Conservation (phyloP, 2,888 invertebrate species). For the Drosophila prolongata region DNA sequence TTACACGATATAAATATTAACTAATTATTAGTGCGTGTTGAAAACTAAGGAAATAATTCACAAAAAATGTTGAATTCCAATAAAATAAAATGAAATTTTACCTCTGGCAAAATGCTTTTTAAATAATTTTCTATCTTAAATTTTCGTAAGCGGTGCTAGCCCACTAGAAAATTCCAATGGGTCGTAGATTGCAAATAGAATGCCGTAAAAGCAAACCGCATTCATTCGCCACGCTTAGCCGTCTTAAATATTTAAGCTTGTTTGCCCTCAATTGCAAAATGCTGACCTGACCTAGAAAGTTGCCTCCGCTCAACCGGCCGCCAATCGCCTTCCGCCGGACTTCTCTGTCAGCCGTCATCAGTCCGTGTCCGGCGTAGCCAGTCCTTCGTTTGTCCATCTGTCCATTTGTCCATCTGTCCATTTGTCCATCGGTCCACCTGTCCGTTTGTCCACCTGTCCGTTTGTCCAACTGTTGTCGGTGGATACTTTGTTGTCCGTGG, state of each 20-base stretch:
- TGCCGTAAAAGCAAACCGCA: slow-evolving; percentile 28
- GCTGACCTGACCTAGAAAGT: slow-evolving; percentile 72
- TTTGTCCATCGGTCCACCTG: neutral
- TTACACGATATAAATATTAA: no score
- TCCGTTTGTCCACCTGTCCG: slow-evolving; percentile 1
- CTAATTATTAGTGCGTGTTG: no score
- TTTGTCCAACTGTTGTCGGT: neutral
- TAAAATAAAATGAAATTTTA: neutral
- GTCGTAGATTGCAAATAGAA: slow-evolving; percentile 30
- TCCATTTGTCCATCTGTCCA: neutral
- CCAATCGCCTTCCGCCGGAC: slow-evolving; percentile 27
- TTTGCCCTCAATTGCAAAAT: slow-evolving; percentile 41
- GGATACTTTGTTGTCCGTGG: slow-evolving; percentile 25
- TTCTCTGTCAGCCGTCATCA: slow-evolving; percentile 41
- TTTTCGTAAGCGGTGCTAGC: neutral
- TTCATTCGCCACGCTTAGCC: slow-evolving; percentile 27
- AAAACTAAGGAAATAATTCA: no score
- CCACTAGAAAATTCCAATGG: slow-evolving; percentile 17
- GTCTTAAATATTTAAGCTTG: slow-evolving; percentile 60
- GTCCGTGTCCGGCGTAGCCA: slow-evolving; percentile 36
- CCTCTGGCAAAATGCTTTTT: neutral
- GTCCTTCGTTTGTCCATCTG: slow-evolving; percentile 12
- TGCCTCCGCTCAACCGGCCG: slow-evolving; percentile 19
- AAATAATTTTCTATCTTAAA: slow-evolving; percentile 8
- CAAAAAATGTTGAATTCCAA: neutral